Percentiles rank a stretch among this genome's conserved stretches.
Evolutionary conservation across 2,797 vertebrate species (phyloP).

Genomic region (Hipposideros larvatus): DNA sequence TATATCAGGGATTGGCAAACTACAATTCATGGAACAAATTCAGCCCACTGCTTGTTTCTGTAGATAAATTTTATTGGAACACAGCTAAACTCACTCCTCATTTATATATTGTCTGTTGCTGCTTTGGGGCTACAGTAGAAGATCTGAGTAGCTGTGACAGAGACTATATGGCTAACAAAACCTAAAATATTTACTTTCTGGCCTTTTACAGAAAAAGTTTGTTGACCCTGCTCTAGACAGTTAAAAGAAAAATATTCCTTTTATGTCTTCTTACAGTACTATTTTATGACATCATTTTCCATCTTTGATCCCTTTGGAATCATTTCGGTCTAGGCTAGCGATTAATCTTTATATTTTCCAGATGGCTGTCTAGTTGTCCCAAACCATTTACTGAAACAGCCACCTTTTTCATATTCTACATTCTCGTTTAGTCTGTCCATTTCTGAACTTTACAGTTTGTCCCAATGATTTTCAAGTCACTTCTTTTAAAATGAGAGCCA

Average conservation of each 20-base stretch:
- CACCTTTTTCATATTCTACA: constrained; percentile 8
- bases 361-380: background rate
- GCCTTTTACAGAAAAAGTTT: background rate
- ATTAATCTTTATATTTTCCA: constrained; percentile 2
- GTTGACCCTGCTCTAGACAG: background rate
- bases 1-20: background rate
- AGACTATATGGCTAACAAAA: background rate
- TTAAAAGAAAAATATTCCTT: background rate
- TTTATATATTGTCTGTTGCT: background rate
- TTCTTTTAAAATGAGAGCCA: constrained; percentile 56
- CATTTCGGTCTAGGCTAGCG: constrained; percentile 6
- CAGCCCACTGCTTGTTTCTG: constrained; percentile 8
- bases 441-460: constrained; percentile 50
- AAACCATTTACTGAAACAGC: constrained; percentile 35
- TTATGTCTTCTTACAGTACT: background rate
- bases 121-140: background rate
- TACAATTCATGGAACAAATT: background rate
- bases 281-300: background rate
- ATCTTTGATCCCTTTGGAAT: constrained; percentile 20
- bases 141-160: background rate
- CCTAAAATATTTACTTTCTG: background rate
- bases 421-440: constrained; percentile 40
- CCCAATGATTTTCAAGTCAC: constrained; percentile 25
- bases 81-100: background rate
- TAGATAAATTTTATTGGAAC: constrained; percentile 32